phyloP scores from a whole-genome alignment of 2,797 vertebrate species.

The Harpagifer antarcticus region DNA sequence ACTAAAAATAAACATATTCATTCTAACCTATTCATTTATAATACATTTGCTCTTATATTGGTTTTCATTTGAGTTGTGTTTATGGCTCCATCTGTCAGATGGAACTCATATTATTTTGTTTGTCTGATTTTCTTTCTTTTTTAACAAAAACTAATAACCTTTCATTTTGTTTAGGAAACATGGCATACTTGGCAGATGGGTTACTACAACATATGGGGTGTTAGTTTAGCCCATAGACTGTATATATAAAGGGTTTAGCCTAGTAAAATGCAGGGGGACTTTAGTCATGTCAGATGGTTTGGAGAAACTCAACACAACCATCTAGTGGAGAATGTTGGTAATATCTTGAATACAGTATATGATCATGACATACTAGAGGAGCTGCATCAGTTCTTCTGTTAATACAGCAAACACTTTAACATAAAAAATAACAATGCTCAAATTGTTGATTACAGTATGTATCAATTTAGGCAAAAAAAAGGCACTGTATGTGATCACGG shows the following conservation, averaged over 20 bases:
- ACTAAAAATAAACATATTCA: not conserved
- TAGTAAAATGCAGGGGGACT: not conserved
- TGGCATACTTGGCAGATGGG: no score
- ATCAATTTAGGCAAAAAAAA: not conserved
- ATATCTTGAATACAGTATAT: not conserved
- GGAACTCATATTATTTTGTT: not conserved
- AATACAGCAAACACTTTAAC: not conserved
- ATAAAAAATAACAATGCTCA: not conserved
- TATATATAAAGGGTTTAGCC: not conserved
- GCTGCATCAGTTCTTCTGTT: not conserved
- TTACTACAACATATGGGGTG: not conserved
- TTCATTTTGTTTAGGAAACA: not conserved
- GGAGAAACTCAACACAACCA: not conserved
- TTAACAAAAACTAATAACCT: not conserved
- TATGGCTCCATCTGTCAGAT: not conserved
- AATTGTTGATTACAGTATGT: not conserved
- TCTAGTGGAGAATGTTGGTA: conserved; percentile 15
- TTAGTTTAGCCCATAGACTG: not conserved
- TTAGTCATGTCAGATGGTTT: not conserved
- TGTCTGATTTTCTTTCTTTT: not conserved
- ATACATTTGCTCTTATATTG: not conserved
- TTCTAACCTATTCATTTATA: not conserved
- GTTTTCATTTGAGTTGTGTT: not conserved
- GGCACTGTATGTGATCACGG: not conserved
- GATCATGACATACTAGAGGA: not conserved